Evolutionary conservation across 1,140 invertebrate species (phyloP).

Genomic region (Drepana arcuata): DNA sequence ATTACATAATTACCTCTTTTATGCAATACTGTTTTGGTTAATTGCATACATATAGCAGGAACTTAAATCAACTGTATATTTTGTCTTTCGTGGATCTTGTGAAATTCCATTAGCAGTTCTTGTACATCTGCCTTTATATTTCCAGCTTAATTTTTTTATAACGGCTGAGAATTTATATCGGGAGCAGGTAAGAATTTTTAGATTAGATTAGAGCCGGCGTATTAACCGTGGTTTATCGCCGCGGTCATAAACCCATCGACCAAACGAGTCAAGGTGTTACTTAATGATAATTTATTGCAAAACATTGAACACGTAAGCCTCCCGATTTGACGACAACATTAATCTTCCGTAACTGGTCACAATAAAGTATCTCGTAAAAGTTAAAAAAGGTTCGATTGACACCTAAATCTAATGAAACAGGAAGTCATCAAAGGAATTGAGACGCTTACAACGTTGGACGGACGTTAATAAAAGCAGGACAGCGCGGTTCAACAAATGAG

Average conservation of each 20-base stretch:
- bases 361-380: constrained; percentile 27
- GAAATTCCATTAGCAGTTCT: constrained; percentile 24
- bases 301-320: constrained; percentile 30
- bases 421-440: constrained; percentile 62
- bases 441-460: constrained; percentile 51
- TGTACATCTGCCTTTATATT: constrained; percentile 17
- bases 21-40: too few species aligned
- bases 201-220: constrained; percentile 40
- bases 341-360: constrained; percentile 46
- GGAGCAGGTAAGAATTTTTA: constrained; percentile 40
- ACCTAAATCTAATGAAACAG: constrained; percentile 41
- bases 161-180: constrained; percentile 24
- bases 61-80: too few species aligned
- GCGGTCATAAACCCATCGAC: constrained; percentile 37
- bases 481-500: constrained; percentile 50
- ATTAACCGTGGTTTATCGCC: constrained; percentile 36
- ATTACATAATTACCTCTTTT: constrained; percentile 58
- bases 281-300: constrained; percentile 62
- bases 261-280: constrained; percentile 47
- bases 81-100: too few species aligned
- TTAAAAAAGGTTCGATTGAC: constrained; percentile 26
- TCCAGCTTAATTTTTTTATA: constrained; percentile 28
- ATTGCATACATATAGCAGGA: too few species aligned
- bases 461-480: constrained; percentile 51
- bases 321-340: constrained; percentile 41